phyloP scores from a whole-genome alignment of 2,888 invertebrate species.

The Cerceris ruficornis region DNA sequence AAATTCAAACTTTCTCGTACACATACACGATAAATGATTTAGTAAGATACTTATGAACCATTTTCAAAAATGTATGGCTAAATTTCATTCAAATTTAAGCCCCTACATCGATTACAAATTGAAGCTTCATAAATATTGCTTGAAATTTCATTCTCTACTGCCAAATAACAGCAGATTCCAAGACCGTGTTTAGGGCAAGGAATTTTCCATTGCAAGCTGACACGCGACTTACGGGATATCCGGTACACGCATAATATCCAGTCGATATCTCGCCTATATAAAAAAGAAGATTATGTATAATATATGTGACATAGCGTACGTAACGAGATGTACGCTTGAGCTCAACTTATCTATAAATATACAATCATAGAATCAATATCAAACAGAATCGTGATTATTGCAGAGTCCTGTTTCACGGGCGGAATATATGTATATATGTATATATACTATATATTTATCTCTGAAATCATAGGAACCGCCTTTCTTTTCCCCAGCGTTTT shows the following conservation, averaged over 20 bases:
- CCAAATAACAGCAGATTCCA: conserved; percentile 49
- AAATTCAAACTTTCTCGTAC: no score
- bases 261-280: conserved; percentile 61
- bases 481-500: conserved; percentile 43
- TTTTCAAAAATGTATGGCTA: no score
- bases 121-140: no score
- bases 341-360: conserved; percentile 71
- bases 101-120: no score
- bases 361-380: conserved; percentile 71
- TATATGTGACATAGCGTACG: conserved; percentile 60
- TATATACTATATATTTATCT: conserved; percentile 48
- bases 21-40: no score
- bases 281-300: conserved; percentile 57
- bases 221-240: conserved; percentile 40
- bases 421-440: conserved; percentile 52
- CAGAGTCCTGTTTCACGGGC: conserved; percentile 53
- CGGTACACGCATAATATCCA: conserved; percentile 51
- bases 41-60: no score
- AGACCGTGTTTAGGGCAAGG: conserved; percentile 9
- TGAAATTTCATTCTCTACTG: not conserved
- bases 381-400: conserved; percentile 69
- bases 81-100: no score
- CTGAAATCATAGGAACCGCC: conserved; percentile 43
- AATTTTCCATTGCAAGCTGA: conserved; percentile 16
- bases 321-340: conserved; percentile 59